Evolutionary conservation across 2,113 vertebrate genomes (phyloP), one percentile per base, ranked within the genome.

Genomic region (Myiagra hebetior): DNA sequence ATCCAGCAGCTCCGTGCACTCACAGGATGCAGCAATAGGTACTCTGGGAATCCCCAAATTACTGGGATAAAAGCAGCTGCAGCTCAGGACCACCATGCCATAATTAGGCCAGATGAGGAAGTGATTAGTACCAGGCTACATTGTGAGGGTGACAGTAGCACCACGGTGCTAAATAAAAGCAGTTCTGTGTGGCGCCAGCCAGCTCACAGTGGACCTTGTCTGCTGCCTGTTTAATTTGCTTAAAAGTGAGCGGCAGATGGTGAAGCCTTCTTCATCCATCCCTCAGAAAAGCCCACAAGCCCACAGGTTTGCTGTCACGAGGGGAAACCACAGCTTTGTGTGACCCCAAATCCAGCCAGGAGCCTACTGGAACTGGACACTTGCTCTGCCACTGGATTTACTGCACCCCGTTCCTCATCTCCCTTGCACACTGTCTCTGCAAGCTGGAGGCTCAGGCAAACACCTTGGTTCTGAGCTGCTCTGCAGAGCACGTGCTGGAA

Each of bases 341-440:
- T 2, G n/a, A n/a, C 0, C 3, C 27, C 62, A n/a, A 26, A 39
- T 11, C 20, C 63, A 26, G n/a, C 22, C 62, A 59, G 62, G 20
- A 50, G 33, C 41, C 50, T n/a, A 1, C 4, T 56, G 57, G 35
- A 55, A 12, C 4, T 5, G 39, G 39, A 12, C 23, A 3, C 11
- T 39, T n/a, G 17, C n/a, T 46, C 39, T 46, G 39, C 2, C 52
- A 19, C 24, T 6, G 1, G 16, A 49, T 44, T 42, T 21, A 5
- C 23, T 3, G 15, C 8, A 9, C 2, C 20, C 41, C 21, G 1
- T 23, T 30, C 35, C 85, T 65, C 64, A 19, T 9, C n/a, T 31
- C 3, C 10, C 42, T 35, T 6, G 3, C 44, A 9, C n/a, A 10
- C 6, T 0, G 0, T 2, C 63, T 39, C 41, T 30, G 37, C 33